Base-by-base conservation (phyloP, 1,140 invertebrate genomes). In the Eumaeus atala region DNA sequence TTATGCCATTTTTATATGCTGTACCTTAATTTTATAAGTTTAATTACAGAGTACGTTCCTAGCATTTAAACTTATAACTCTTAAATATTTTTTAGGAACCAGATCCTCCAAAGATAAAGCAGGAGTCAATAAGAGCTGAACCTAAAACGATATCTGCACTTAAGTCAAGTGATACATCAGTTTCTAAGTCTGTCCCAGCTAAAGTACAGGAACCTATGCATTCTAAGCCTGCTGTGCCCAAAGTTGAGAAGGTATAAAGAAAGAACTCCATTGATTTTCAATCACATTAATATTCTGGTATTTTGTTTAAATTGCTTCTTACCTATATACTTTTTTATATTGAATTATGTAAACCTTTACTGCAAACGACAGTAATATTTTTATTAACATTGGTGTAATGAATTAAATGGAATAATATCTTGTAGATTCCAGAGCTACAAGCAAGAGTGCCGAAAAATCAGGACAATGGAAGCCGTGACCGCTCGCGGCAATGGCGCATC, bases 171-270 rank as follows among this genome's bases (percentile, higher is more conserved):
- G 77, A 80, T 47, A 74, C 77, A 0, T 65, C 71, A 2, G 71
- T 70, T 3, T 72, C 52, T 7, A 83, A 80, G 47, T 77, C 82
- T 0, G 60, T 77, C 12, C 79, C 82, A 6, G 71, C 82, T 8
- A 85, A 82, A 48, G 54, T 80, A 0, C 79, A 83, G 33, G 83
- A 86, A 18, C 72, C 83, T 0, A 69, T 85, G 72, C 83, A 85
- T 40, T 74, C 75, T 3, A 85, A 85, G 54, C 77, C 82, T 28
- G 78, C 82, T n/a, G 48, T 76, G 4, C 75, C 82, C 16, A 84
- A 81, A 64, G 61, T 74, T 18, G 69, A 66, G 36, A 80, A 80
- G 77, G 77, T 77, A 66, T 9, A 28, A 28, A 28, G 21, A 28
- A 28, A 3, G 2, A 6, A 28, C 21, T n/a, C n/a, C 21, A 28